Evolutionary conservation across 1,140 invertebrate species (phyloP).

Genomic region (Sycophila sp.): DNA sequence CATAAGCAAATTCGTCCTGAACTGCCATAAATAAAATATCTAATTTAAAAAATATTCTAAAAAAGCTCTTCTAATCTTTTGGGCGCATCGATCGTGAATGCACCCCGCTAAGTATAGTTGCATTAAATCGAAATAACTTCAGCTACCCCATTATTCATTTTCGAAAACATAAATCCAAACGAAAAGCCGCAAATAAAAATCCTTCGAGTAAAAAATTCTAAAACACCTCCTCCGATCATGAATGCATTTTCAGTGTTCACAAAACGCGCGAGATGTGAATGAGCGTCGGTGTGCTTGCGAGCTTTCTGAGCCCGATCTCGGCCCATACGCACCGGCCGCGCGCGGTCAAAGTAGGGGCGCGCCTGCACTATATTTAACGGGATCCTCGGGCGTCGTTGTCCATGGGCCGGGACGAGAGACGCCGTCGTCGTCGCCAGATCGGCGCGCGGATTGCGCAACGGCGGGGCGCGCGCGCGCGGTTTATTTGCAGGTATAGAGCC

Average conservation of each 20-base stretch:
- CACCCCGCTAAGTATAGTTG: too few relatives aligned
- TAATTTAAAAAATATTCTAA: too few relatives aligned
- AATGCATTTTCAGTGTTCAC: too few relatives aligned
- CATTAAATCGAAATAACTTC: not conserved
- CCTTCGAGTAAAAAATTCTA: too few relatives aligned
- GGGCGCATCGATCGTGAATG: too few relatives aligned
- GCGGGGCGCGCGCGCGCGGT: not conserved
- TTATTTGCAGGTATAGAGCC: conserved; percentile 19
- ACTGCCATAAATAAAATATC: too few relatives aligned
- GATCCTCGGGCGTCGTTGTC: conserved; percentile 2
- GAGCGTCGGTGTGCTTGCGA: too few relatives aligned
- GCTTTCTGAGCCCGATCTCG: too few relatives aligned
- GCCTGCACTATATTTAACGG: conserved; percentile 32
- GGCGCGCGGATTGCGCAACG: conserved; percentile 5
- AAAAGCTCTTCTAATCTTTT: not conserved
- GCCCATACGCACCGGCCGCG: not conserved
- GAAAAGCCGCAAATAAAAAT: too few relatives aligned
- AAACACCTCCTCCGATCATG: too few relatives aligned
- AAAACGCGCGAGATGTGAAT: not conserved
- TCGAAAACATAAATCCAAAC: not conserved
- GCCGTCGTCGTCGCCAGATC: not conserved
- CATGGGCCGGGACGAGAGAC: conserved; percentile 2
- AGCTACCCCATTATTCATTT: too few relatives aligned
- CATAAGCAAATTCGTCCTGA: too few relatives aligned
- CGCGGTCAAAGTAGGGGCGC: not conserved